Conservation (phyloP, 2,113 vertebrate species). For the Aplodontia rufa region DNA sequence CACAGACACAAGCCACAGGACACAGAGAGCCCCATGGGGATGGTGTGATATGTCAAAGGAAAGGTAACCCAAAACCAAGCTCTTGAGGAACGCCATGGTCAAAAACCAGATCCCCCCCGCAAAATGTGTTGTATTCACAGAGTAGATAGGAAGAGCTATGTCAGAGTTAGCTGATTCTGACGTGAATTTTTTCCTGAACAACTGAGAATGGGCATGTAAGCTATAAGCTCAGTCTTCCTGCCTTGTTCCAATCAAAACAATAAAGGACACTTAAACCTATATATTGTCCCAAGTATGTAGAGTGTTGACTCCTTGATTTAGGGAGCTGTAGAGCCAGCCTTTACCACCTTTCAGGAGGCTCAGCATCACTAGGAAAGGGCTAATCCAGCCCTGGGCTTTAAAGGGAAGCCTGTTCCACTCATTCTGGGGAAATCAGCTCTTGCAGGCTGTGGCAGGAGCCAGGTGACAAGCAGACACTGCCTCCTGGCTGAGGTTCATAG, state of each 20-base stretch:
- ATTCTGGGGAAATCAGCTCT: not conserved
- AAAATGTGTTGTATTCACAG: rapidly evolving
- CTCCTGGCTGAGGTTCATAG: not conserved
- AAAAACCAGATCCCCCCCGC: not conserved
- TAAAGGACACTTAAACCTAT: not conserved
- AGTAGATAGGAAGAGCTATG: not conserved
- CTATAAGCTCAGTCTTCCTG: not conserved
- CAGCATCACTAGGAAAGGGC: slow-evolving; percentile 59
- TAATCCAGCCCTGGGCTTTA: slow-evolving; percentile 46
- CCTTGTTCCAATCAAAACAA: not conserved
- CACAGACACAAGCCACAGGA: not conserved
- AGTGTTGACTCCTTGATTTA: not conserved
- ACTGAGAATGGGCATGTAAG: not conserved
- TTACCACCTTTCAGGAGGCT: slow-evolving; percentile 27
- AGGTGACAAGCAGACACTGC: not conserved
- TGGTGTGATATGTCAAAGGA: rapidly evolving
- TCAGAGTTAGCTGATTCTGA: not conserved
- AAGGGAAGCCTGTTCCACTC: slow-evolving; percentile 69
- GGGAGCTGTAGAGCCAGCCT: slow-evolving; percentile 37
- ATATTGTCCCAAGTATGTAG: too few relatives aligned
- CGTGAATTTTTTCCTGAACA: not conserved
- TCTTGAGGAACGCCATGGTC: not conserved
- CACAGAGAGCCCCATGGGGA: not conserved
- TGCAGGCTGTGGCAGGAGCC: not conserved
- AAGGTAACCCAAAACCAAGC: not conserved